Evolutionary conservation across 2,888 invertebrate genomes (phyloP), one percentile per base, ranked within the genome.

Genomic region (Tipula confusa): DNA sequence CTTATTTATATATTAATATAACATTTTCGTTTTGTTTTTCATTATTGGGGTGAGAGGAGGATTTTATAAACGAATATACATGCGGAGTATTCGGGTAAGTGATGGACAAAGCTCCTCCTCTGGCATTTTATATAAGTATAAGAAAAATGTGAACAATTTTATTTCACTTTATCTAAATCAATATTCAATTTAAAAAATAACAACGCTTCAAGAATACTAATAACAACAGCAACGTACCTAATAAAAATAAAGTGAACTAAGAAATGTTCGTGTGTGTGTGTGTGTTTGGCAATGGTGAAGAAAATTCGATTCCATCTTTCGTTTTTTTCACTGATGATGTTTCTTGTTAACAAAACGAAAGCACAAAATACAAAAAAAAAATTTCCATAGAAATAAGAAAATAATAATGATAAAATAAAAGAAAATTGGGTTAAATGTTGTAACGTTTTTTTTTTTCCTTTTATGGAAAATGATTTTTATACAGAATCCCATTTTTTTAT

Each of bases 1-100:
- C n/a, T 80, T 80, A 29, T 80, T 28, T 80, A 64, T 64, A 31
- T 80, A 80, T n/a, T n/a, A n/a, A n/a, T n/a, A n/a, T n/a, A n/a
- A n/a, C n/a, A n/a, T n/a, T n/a, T n/a, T n/a, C n/a, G 29, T 80
- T 29, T 80, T 80, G 64, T 64, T 18, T n/a, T n/a, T 24, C 64
- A 64, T 64, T 64, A 64, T 64, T 11, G 64, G 2, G n/a, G n/a
- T n/a, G 24, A 64, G 64, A 64, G 64, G 64, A 24, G 64, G 24
- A 64, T 9, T 64, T 64, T 64, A 2, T 5, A 43, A 18, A 18
- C 64, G 0, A 24, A 9, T n/a, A n/a, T n/a, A n/a, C n/a, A n/a
- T n/a, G n/a, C n/a, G n/a, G n/a, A n/a, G n/a, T n/a, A n/a, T n/a
- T n/a, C n/a, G n/a, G n/a, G n/a, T n/a, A n/a, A n/a, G n/a, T n/a